phyloP scores from a whole-genome alignment of 2,113 vertebrate genomes.

The Apeltes quadracus region DNA sequence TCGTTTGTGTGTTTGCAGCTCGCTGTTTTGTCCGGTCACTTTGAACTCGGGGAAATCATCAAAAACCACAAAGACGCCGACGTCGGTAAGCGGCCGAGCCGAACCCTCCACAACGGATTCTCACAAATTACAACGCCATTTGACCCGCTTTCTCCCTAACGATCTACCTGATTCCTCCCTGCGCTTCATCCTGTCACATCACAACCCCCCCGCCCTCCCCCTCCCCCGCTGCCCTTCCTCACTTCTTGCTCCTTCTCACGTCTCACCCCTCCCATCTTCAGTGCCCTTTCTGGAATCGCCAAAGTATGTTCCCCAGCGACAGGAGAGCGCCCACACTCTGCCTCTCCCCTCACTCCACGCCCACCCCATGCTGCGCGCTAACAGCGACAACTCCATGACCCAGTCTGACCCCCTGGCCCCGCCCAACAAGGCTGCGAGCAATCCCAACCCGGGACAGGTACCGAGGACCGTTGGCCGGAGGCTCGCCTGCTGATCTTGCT shows the following conservation, averaged over 20 bases:
- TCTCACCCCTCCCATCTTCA: slow-evolving; percentile 53
- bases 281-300: slow-evolving; percentile 92
- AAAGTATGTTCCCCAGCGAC: slow-evolving; percentile 84
- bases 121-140: too few relatives aligned
- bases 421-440: slow-evolving; percentile 72
- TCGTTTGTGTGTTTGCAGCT: too few relatives aligned
- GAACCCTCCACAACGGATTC: too few relatives aligned
- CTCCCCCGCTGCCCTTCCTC: neutral
- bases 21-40: slow-evolving; percentile 90
- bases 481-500: slow-evolving; percentile 21
- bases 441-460: slow-evolving; percentile 75
- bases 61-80: slow-evolving; percentile 90
- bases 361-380: slow-evolving; percentile 86
- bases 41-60: slow-evolving; percentile 92
- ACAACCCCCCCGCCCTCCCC: neutral
- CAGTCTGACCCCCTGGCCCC: slow-evolving; percentile 84
- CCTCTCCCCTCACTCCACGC: slow-evolving; percentile 76
- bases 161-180: slow-evolving; percentile 19
- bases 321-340: slow-evolving; percentile 81
- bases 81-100: slow-evolving; percentile 87
- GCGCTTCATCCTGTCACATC: slow-evolving; percentile 16
- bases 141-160: slow-evolving; percentile 13
- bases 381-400: slow-evolving; percentile 90
- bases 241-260: too few relatives aligned
- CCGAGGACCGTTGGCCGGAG: slow-evolving; percentile 12